phyloP scores from a whole-genome alignment of 2,888 invertebrate species.

The Hydropsyche betteni region DNA sequence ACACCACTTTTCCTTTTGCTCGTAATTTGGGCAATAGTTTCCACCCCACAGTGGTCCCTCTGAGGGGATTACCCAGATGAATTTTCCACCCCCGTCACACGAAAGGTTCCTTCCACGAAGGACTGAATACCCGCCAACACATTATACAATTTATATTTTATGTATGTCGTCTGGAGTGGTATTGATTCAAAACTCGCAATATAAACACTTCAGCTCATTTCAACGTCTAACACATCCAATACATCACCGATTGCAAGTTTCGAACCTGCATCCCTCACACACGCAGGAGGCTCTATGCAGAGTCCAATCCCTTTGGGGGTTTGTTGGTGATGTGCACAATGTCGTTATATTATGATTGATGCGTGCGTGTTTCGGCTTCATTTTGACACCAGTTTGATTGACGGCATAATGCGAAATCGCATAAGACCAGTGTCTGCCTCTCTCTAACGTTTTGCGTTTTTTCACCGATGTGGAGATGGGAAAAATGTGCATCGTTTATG shows the following conservation, averaged over 20 bases:
- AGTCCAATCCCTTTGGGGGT: neutral
- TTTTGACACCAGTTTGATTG: neutral
- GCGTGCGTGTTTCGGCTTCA: conserved; percentile 6
- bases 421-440: neutral
- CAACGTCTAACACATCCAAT: no score
- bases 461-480: no score
- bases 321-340: no score
- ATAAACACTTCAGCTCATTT: no score
- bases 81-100: conserved; percentile 32
- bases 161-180: no score
- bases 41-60: conserved; percentile 30
- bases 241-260: no score
- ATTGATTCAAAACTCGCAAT: no score
- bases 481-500: no score
- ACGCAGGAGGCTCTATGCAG: neutral
- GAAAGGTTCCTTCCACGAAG: no score
- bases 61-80: conserved; percentile 37
- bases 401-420: conserved; percentile 8
- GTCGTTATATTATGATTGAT: conserved; percentile 43
- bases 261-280: neutral
- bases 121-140: no score
- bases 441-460: no score
- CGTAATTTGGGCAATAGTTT: conserved; percentile 51
- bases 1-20: conserved; percentile 42
- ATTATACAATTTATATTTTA: no score